Conservation (phyloP, 2,888 invertebrate species). For the Rugalucina vietnamica region DNA sequence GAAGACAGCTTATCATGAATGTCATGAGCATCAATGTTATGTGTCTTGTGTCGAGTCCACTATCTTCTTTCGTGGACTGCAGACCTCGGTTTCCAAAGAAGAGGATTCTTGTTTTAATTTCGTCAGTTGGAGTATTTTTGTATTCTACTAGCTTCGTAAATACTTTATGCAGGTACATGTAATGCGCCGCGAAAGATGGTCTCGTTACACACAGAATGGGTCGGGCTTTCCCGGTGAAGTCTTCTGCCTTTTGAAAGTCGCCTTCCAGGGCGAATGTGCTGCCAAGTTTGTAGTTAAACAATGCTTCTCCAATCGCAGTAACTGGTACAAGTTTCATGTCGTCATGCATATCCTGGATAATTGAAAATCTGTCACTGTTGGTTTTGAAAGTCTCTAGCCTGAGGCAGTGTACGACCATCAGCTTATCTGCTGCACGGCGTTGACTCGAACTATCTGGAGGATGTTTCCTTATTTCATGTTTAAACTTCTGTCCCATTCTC, state of each 20-base stretch:
- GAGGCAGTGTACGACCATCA: neutral
- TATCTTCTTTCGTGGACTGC: neutral
- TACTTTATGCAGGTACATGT: neutral
- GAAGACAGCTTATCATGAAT: neutral
- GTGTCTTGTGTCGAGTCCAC: neutral
- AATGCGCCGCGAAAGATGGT: neutral
- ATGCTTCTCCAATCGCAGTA: neutral
- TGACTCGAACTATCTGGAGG: neutral
- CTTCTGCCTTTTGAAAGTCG: neutral
- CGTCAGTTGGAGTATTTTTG: neutral
- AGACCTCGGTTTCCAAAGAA: neutral
- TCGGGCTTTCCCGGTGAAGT: neutral
- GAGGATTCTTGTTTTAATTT: neutral
- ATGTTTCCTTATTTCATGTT: neutral
- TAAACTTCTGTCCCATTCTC: neutral
- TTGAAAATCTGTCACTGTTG: neutral
- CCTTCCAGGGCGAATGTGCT: neutral
- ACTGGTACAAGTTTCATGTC: neutral
- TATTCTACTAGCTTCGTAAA: neutral
- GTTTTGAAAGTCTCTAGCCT: neutral
- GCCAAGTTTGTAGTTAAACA: neutral
- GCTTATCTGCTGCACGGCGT: neutral
- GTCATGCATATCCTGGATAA: neutral
- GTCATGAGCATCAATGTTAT: neutral
- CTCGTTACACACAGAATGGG: neutral